Percentiles rank a stretch among this genome's conserved stretches.
Conservation (phyloP, 1,140 invertebrate species). For the Zaprionus capensis region DNA sequence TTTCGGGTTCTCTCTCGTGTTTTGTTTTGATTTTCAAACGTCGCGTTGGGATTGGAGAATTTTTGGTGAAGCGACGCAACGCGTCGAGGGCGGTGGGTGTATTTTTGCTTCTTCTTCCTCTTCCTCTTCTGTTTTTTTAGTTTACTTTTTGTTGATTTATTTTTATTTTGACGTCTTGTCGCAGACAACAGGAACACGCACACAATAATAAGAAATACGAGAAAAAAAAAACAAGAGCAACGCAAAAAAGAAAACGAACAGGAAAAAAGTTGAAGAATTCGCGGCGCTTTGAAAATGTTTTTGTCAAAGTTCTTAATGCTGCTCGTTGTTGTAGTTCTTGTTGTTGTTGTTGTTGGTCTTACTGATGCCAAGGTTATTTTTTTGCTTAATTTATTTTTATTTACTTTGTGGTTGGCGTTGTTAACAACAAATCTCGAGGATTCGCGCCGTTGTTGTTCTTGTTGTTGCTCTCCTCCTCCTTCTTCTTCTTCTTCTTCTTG, state of each 20-base stretch:
- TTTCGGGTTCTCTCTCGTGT: slow-evolving; percentile 24
- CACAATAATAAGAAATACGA: slow-evolving; percentile 7
- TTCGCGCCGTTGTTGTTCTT: slow-evolving; percentile 20
- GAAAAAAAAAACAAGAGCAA: slow-evolving; percentile 4
- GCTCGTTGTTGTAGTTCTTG: slow-evolving; percentile 4
- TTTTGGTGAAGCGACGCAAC: slow-evolving; percentile 1
- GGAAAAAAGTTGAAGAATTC: slow-evolving; percentile 28
- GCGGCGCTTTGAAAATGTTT: slow-evolving; percentile 24
- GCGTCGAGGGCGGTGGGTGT: not conserved
- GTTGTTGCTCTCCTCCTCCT: not conserved
- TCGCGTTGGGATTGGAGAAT: slow-evolving; percentile 28
- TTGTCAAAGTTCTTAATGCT: slow-evolving; percentile 27
- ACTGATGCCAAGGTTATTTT: slow-evolving; percentile 44
- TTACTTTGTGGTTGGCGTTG: slow-evolving; percentile 32
- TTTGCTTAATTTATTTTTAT: slow-evolving; percentile 44
- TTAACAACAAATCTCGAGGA: slow-evolving; percentile 14
- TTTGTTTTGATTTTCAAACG: slow-evolving; percentile 44
- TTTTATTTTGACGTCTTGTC: slow-evolving; percentile 21
- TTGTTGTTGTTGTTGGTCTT: slow-evolving; percentile 31
- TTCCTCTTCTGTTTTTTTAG: not conserved
- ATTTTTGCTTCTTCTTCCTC: slow-evolving; percentile 4
- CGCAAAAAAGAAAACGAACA: slow-evolving; percentile 11
- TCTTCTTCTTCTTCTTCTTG: not conserved
- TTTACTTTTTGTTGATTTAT: slow-evolving; percentile 18
- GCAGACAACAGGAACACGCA: slow-evolving; percentile 14